Evolutionary conservation across 2,888 invertebrate genomes (phyloP).

Genomic region (Acrocera orbiculus): DNA sequence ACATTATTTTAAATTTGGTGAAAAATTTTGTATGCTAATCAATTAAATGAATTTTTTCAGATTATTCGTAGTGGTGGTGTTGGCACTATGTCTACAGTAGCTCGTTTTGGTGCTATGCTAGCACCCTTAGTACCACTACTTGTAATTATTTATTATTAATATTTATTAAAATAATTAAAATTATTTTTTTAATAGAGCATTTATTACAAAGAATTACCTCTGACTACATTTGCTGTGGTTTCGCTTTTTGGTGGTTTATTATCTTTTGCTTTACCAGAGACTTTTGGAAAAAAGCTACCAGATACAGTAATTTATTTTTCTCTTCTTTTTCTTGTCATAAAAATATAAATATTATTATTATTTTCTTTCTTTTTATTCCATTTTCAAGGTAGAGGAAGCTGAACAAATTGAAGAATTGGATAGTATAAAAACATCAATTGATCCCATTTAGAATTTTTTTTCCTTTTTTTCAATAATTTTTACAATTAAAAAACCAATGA

Average conservation of each 20-base stretch:
- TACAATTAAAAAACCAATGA: no score
- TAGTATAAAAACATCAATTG: not conserved
- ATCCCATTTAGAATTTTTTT: no score
- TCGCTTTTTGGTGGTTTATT: conserved; percentile 36
- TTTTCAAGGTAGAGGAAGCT: conserved; percentile 14
- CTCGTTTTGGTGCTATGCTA: conserved; percentile 40
- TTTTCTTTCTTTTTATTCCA: conserved; percentile 1
- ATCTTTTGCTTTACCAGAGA: conserved; percentile 43
- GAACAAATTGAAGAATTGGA: conserved; percentile 8
- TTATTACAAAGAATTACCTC: conserved; percentile 33
- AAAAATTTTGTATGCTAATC: not conserved
- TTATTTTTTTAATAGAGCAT: conserved; percentile 27
- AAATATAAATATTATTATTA: not conserved
- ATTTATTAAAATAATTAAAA: conserved; percentile 1
- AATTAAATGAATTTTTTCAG: conserved; percentile 14
- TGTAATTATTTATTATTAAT: conserved; percentile 24
- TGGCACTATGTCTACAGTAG: conserved; percentile 40
- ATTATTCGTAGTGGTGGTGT: conserved; percentile 40
- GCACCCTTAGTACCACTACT: conserved; percentile 43
- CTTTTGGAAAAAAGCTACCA: conserved; percentile 40
- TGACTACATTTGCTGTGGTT: conserved; percentile 36
- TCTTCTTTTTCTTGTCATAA: no score
- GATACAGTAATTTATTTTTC: conserved; percentile 35
- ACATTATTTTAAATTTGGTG: no score
- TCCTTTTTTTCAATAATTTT: no score